Evolutionary conservation across 1,140 invertebrate genomes (phyloP), one percentile per base, ranked within the genome.

Genomic region (Carcinoscorpius rotundicauda): DNA sequence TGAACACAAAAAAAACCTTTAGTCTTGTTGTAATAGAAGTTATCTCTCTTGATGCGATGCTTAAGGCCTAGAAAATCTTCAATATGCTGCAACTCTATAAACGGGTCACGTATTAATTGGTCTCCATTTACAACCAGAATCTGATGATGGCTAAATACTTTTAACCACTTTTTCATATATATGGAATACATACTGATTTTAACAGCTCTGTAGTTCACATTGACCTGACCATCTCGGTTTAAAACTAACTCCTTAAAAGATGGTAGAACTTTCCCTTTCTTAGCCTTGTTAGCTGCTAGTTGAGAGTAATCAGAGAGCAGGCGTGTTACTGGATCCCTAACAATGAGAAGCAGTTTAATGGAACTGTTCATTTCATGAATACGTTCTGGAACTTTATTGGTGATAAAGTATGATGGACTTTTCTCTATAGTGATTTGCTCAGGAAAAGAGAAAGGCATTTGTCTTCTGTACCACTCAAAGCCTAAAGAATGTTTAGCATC

Each of bases 121-220:
- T 83, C 81, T 3, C 82, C 82, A 73, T 79, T 80, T 6, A 83
- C 80, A 62, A 83, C 75, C 63, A 80, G 78, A 58, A 83, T 76
- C 68, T 83, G 81, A 4, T 74, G 58, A 4, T 77, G 64, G 4
- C 79, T 78, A 71, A 83, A 83, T 56, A 77, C 75, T 63, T 65
- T 87, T 58, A 91, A 78, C 89, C 89, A 92, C 64, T 88, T 83
- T 70, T 84, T 81, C 72, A 91, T 82, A 77, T 88, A 91, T 58
- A 86, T 82, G 76, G 92, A 88, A 75, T 93, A 93, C 70, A 92
- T 81, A 49, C 88, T 91, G 71, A 92, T 90, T 57, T 88, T 84
- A 64, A 91, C 83, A 4, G 79, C 79, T 66, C 83, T 82, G 78
- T 93, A 92, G 64, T 84, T 83, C 67, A 87, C 83, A 77, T 93